These are phyloP conservation scores for Alcedo atthis DNA, from an alignment of 2,797 vertebrate genomes.

Conservation along the genomic window DNA sequence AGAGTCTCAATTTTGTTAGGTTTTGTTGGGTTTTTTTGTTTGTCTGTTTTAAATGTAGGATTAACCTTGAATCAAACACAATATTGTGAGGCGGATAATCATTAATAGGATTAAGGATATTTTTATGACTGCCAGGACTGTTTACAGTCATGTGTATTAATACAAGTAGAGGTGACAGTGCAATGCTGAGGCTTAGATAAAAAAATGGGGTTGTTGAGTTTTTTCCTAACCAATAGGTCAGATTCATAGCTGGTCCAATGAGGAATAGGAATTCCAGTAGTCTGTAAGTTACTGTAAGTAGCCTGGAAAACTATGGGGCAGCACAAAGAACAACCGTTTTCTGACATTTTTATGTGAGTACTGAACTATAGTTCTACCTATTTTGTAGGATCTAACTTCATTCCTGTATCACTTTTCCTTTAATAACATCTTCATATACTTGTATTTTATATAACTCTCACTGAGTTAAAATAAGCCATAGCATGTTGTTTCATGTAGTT, in stretches of 20 bases:
- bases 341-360: neutral
- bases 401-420: conserved; percentile 22
- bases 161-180: neutral
- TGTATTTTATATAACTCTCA: neutral
- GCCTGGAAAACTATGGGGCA: neutral
- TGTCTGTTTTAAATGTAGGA: neutral
- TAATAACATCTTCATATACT: conserved; percentile 2
- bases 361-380: neutral
- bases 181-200: neutral
- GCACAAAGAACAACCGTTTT: neutral
- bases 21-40: neutral
- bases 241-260: neutral
- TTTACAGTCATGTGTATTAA: neutral
- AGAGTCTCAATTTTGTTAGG: neutral
- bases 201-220: neutral
- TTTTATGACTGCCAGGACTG: neutral
- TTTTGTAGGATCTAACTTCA: neutral
- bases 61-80: neutral
- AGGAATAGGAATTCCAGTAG: neutral
- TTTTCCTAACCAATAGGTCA: neutral
- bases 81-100: neutral
- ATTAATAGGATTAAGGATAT: neutral
- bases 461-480: neutral
- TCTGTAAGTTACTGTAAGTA: neutral
- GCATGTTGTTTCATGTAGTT: neutral